Percentiles rank a stretch among this genome's conserved stretches.
Conservation (phyloP, 2,113 vertebrate species). For the Dromaius novaehollandiae region DNA sequence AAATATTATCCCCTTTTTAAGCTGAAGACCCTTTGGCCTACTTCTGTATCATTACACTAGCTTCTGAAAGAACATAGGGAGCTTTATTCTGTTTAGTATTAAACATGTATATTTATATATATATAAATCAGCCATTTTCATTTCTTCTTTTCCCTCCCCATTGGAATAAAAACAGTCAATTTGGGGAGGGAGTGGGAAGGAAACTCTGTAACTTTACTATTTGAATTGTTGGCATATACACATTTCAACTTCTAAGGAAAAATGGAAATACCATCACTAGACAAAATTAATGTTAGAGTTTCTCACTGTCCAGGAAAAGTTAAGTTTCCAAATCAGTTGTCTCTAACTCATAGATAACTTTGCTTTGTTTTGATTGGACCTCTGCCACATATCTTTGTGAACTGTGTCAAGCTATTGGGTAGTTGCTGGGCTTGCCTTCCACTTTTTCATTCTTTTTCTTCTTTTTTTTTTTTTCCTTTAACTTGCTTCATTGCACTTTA, state of each 20-base stretch:
- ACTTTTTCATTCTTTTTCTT: rapidly evolving
- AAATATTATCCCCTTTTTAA: neutral
- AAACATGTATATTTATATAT: neutral
- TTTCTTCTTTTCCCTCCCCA: neutral
- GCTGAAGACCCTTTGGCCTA: neutral
- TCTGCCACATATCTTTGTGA: neutral
- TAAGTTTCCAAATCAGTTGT: neutral
- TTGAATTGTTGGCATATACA: neutral
- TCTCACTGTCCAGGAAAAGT: neutral
- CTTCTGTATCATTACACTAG: neutral
- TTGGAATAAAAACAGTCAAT: neutral
- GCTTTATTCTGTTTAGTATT: neutral
- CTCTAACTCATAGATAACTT: neutral
- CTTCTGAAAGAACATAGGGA: neutral
- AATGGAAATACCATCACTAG: neutral
- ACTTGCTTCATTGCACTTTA: neutral
- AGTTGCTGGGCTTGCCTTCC: neutral
- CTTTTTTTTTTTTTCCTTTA: neutral
- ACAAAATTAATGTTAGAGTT: neutral
- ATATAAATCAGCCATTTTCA: rapidly evolving
- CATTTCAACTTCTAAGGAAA: neutral
- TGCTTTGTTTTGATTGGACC: neutral
- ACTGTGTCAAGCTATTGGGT: neutral
- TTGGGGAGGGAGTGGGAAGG: neutral
- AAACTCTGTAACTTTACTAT: neutral